Evolutionary conservation across 1,140 invertebrate genomes (phyloP).

Genomic region (Galleria mellonella): DNA sequence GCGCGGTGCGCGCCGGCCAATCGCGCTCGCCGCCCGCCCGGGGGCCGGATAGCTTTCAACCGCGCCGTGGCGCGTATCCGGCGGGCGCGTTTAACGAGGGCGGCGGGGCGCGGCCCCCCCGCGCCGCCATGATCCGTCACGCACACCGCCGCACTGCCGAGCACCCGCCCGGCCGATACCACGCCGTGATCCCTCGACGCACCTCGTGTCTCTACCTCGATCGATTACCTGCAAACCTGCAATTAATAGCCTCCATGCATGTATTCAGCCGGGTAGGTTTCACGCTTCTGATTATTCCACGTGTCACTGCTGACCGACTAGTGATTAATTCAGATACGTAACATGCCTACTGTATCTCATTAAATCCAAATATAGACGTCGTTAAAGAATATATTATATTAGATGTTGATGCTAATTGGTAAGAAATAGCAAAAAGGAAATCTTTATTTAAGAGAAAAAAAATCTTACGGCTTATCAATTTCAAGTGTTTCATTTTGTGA

Average conservation of each 20-base stretch:
- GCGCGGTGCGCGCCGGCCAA: slow-evolving; percentile 41
- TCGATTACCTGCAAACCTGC: slow-evolving; percentile 65
- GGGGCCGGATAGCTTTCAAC: slow-evolving; percentile 56
- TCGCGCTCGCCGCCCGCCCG: slow-evolving; percentile 40
- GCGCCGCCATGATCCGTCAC: slow-evolving; percentile 63
- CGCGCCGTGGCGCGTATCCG: slow-evolving; percentile 50
- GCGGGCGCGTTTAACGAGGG: slow-evolving; percentile 57
- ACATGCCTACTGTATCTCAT: not conserved
- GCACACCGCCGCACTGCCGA: slow-evolving; percentile 44
- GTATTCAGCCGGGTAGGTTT: slow-evolving; percentile 61
- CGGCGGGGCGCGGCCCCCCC: slow-evolving; percentile 42
- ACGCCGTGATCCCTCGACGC: slow-evolving; percentile 7
- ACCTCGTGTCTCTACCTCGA: slow-evolving; percentile 28
- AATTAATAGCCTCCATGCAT: slow-evolving; percentile 64
- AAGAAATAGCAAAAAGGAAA: too few species aligned
- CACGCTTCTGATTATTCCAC: slow-evolving; percentile 47
- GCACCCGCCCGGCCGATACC: slow-evolving; percentile 11
- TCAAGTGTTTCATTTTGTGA: too few species aligned
- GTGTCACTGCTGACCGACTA: slow-evolving; percentile 33
- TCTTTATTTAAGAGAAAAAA: too few species aligned
- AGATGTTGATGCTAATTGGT: too few species aligned
- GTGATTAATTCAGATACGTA: slow-evolving; percentile 22
- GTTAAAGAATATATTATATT: too few species aligned
- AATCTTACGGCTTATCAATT: too few species aligned
- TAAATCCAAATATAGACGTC: too few species aligned